Conservation (phyloP, 2,888 invertebrate species). For the Drosophila setosimentum region DNA sequence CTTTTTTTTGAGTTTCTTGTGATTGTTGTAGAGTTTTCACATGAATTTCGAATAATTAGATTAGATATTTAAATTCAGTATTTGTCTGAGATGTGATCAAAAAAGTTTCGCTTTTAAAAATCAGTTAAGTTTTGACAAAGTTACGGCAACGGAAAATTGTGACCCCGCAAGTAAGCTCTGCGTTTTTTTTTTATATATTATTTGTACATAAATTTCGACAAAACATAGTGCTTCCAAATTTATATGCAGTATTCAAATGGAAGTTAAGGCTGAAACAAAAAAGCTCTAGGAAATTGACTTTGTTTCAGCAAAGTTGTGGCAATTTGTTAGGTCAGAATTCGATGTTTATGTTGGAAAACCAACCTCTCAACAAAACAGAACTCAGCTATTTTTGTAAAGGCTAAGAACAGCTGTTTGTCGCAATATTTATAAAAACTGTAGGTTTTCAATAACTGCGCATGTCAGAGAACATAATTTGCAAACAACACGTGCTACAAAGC, state of each 20-base stretch:
- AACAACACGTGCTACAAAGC: slow-evolving; percentile 52
- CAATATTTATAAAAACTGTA: slow-evolving; percentile 32
- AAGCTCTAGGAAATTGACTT: not conserved
- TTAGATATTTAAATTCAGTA: not conserved
- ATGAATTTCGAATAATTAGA: not conserved
- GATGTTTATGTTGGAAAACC: not conserved
- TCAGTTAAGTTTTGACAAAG: not conserved
- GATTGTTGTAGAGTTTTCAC: not conserved
- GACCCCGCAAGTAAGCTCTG: not conserved
- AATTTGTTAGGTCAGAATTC: not conserved
- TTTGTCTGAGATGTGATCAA: not conserved
- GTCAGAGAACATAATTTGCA: slow-evolving; percentile 28
- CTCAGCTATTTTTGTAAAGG: not conserved
- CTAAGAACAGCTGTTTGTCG: slow-evolving; percentile 42
- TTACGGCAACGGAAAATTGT: not conserved
- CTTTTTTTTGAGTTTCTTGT: not conserved
- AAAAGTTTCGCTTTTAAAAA: not conserved
- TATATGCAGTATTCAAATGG: not conserved
- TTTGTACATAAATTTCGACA: not conserved
- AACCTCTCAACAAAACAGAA: not conserved
- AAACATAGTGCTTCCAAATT: not conserved
- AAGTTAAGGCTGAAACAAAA: not conserved
- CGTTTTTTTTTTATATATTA: not conserved
- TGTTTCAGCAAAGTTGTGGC: not conserved
- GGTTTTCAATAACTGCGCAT: slow-evolving; percentile 41